These are phyloP conservation scores for Coelinius sp. DNA, from an alignment of 2,888 invertebrate species.

Conservation along the genomic window DNA sequence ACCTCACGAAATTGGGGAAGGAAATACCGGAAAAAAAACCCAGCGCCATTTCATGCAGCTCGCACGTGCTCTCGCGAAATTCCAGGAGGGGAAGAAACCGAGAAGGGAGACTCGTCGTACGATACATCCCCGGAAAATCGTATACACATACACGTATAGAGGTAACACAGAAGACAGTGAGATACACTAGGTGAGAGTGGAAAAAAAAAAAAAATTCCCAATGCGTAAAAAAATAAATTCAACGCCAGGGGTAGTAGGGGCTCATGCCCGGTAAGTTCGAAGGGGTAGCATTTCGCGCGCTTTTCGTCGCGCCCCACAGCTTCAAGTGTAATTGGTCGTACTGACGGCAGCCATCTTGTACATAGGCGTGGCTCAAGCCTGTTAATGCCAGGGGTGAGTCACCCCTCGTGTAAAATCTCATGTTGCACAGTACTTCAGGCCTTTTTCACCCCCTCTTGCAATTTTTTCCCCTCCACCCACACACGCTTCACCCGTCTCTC, in stretches of 20 bases:
- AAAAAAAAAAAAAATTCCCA: constrained; percentile 45
- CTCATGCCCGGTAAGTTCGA: constrained; percentile 35
- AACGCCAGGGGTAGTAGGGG: constrained; percentile 38
- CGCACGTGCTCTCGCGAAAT: constrained; percentile 44
- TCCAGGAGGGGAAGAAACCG: constrained; percentile 19
- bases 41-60: constrained; percentile 43
- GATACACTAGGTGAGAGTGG: not conserved
- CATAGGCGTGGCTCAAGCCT: constrained; percentile 61
- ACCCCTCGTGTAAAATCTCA: constrained; percentile 58
- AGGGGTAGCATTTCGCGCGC: constrained; percentile 53
- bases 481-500: constrained; percentile 28
- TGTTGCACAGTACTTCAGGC: constrained; percentile 26
- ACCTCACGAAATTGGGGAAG: constrained; percentile 29
- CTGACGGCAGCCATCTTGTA: constrained; percentile 62
- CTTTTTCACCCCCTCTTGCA: constrained; percentile 37
- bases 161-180: too few species aligned
- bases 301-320: constrained; percentile 58
- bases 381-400: constrained; percentile 64
- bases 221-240: constrained; percentile 42
- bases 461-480: constrained; percentile 33
- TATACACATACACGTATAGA: not conserved
- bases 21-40: constrained; percentile 29
- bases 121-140: not conserved
- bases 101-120: not conserved
- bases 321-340: constrained; percentile 61